These are phyloP conservation scores for Lepus americanus DNA, from an alignment of 2,113 vertebrate genomes.

Conservation along the genomic window DNA sequence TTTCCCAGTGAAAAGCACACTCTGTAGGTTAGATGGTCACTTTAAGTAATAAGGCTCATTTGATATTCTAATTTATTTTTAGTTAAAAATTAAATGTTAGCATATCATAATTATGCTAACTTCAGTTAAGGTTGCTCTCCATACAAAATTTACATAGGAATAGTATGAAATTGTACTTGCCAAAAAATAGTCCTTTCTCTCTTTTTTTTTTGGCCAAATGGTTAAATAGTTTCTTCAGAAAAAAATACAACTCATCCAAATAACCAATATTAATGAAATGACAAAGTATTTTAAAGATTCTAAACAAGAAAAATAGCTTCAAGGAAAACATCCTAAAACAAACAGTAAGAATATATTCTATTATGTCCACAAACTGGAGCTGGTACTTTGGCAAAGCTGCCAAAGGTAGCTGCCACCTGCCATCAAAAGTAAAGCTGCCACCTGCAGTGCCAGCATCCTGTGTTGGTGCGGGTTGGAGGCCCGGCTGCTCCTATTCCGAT, in stretches of 20 bases:
- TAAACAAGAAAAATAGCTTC: slow-evolving; percentile 44
- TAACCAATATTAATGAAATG: slow-evolving; percentile 28
- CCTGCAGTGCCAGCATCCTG: too few relatives aligned
- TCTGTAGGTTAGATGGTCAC: background rate
- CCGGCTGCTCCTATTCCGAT: too few relatives aligned
- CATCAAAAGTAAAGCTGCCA: too few relatives aligned
- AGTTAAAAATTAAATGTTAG: slow-evolving; percentile 62
- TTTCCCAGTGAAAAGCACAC: background rate
- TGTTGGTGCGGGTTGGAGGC: too few relatives aligned
- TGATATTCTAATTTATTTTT: slow-evolving; percentile 35
- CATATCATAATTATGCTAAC: slow-evolving; percentile 32
- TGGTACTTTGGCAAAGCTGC: too few relatives aligned
- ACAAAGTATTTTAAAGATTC: slow-evolving; percentile 52
- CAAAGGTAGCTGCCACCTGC: too few relatives aligned
- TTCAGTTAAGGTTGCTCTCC: slow-evolving; percentile 7
- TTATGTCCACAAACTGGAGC: background rate
- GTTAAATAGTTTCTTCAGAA: slow-evolving; percentile 44
- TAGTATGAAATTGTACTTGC: slow-evolving; percentile 5
- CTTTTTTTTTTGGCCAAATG: background rate
- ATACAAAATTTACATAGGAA: slow-evolving; percentile 10
- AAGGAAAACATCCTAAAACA: slow-evolving; percentile 52
- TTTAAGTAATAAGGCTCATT: slow-evolving; percentile 53
- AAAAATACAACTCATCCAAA: slow-evolving; percentile 38
- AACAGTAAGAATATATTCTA: slow-evolving; percentile 4
- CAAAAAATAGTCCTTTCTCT: background rate